Percentiles rank a stretch among this genome's conserved stretches.
These are phyloP conservation scores for Epizoanthus fatuus DNA, from an alignment of 92 coral and sea anemone genomes.

Conservation along the genomic window DNA sequence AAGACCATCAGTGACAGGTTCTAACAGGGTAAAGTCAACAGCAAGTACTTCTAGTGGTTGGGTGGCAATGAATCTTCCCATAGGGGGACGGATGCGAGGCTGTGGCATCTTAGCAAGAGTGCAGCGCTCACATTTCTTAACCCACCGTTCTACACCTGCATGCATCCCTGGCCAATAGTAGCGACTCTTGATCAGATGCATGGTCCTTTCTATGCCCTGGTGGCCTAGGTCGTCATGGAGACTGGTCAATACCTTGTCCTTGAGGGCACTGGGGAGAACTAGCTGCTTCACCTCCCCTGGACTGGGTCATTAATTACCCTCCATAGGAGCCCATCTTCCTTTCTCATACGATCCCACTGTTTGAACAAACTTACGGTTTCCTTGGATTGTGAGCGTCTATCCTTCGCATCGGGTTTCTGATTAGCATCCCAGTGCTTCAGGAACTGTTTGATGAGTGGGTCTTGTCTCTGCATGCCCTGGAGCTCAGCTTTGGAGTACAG, in stretches of 20 bases:
- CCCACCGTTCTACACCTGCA: conserved; percentile 56
- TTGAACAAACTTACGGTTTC: conserved; percentile 26
- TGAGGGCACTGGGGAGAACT: conserved; percentile 30
- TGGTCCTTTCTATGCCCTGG: conserved; percentile 49
- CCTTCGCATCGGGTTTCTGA: conserved; percentile 23
- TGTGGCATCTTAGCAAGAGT: too few species aligned
- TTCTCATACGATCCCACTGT: conserved; percentile 27
- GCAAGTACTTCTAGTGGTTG: conserved; percentile 70
- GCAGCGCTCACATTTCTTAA: too few species aligned
- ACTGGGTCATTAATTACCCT: conserved; percentile 11
- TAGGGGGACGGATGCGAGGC: too few species aligned
- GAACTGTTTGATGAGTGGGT: conserved; percentile 27
- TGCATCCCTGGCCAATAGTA: conserved; percentile 71
- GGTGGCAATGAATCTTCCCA: conserved; percentile 59
- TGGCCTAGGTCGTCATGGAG: conserved; percentile 54
- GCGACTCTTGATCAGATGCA: conserved; percentile 34
- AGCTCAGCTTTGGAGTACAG: conserved; percentile 25
- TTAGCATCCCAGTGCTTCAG: conserved; percentile 21
- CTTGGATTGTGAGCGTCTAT: not conserved
- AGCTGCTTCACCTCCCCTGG: conserved; percentile 42
- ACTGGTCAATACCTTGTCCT: conserved; percentile 43
- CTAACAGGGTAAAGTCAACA: conserved; percentile 63
- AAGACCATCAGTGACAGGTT: conserved; percentile 57
- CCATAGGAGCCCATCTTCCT: conserved; percentile 24
- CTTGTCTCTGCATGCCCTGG: conserved; percentile 11